Evolutionary conservation across 2,888 invertebrate species (phyloP).

Genomic region (Sialis fuliginosa): DNA sequence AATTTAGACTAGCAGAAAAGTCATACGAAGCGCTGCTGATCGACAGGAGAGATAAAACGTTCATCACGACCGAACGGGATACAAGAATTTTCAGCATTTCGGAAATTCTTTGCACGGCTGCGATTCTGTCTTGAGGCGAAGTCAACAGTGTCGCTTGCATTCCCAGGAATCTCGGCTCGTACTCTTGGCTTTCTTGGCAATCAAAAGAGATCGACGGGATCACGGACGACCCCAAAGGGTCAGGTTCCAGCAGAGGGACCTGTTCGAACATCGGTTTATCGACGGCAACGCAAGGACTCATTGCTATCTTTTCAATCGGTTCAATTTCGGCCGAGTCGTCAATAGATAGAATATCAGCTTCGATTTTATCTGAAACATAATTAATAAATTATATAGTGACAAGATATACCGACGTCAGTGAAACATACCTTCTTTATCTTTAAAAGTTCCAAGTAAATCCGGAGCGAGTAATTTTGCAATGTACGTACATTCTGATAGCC

Average conservation of each 20-base stretch:
- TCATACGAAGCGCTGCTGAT: slow-evolving; percentile 18
- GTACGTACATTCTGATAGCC: slow-evolving; percentile 6
- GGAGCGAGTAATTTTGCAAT: slow-evolving; percentile 17
- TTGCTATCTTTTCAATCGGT: slow-evolving; percentile 16
- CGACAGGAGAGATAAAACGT: slow-evolving; percentile 28
- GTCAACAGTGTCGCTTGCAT: slow-evolving; percentile 31
- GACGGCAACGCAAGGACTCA: slow-evolving; percentile 18
- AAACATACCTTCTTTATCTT: slow-evolving; percentile 1
- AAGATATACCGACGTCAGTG: not conserved
- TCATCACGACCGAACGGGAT: slow-evolving; percentile 34
- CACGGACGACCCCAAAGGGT: slow-evolving; percentile 33
- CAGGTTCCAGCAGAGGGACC: slow-evolving; percentile 28
- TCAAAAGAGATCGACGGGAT: slow-evolving; percentile 23
- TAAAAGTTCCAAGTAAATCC: slow-evolving; percentile 22
- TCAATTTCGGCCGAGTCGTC: slow-evolving; percentile 6
- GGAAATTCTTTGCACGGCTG: slow-evolving; percentile 31
- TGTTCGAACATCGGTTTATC: slow-evolving; percentile 26
- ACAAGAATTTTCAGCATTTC: slow-evolving; percentile 32
- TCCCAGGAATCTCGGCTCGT: slow-evolving; percentile 23
- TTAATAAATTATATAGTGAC: not conserved
- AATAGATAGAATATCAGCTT: slow-evolving; percentile 5
- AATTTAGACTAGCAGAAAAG: slow-evolving; percentile 20
- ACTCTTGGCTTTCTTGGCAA: slow-evolving; percentile 15
- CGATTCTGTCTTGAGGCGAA: slow-evolving; percentile 28
- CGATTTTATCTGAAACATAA: slow-evolving; percentile 3